A percentile compares a stretch with the other conserved stretches of the same genome.
phyloP scores from a whole-genome alignment of 2,113 vertebrate species.

The Caretta caretta region DNA sequence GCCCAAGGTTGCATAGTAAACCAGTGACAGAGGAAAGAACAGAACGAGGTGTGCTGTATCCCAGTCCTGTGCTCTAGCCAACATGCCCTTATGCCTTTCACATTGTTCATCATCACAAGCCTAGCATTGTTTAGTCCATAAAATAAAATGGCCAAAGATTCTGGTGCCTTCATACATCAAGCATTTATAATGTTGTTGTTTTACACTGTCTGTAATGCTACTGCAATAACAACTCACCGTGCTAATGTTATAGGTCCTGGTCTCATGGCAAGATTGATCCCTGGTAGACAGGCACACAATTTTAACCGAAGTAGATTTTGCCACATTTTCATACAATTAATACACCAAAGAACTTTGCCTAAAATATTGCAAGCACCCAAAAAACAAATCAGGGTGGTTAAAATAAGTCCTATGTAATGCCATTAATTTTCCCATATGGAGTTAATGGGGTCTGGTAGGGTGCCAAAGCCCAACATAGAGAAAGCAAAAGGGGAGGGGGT shows the following conservation, averaged over 20 bases:
- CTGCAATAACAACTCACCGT: slow-evolving; percentile 73
- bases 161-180: slow-evolving; percentile 53
- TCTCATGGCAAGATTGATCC: slow-evolving; percentile 62
- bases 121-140: slow-evolving; percentile 58
- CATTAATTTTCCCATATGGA: slow-evolving; percentile 63
- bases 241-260: slow-evolving; percentile 68
- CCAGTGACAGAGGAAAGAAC: background rate
- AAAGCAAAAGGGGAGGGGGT: slow-evolving; percentile 54
- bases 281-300: slow-evolving; percentile 34
- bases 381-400: slow-evolving; percentile 53
- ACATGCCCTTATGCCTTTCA: slow-evolving; percentile 55
- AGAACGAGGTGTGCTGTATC: background rate
- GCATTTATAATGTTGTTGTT: slow-evolving; percentile 62
- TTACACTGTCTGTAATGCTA: slow-evolving; percentile 68
- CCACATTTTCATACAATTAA: slow-evolving; percentile 52
- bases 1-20: slow-evolving; percentile 17
- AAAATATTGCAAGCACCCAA: background rate
- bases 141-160: slow-evolving; percentile 47
- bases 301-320: slow-evolving; percentile 22
- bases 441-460: slow-evolving; percentile 72
- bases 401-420: slow-evolving; percentile 47
- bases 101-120: slow-evolving; percentile 50
- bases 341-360: slow-evolving; percentile 48
- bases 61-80: slow-evolving; percentile 6
- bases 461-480: slow-evolving; percentile 55